A percentile compares a stretch with the other conserved stretches of the same genome.
phyloP scores from a whole-genome alignment of 2,113 vertebrate species.

The Neolamprologus variostigma region DNA sequence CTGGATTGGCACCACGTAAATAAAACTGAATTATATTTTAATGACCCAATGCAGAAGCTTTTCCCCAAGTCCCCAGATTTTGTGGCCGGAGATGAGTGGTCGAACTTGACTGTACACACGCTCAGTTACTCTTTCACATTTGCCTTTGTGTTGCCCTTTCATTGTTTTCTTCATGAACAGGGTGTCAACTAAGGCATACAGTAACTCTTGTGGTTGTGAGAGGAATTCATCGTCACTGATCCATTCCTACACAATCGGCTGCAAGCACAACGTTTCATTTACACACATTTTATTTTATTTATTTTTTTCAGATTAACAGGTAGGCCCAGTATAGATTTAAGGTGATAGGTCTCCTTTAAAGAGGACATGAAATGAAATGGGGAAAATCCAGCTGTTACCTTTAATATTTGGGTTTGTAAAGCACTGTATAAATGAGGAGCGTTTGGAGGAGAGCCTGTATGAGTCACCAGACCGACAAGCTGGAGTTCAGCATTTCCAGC shows the following conservation, averaged over 20 bases:
- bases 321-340: not conserved
- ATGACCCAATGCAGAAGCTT: not conserved
- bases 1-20: not conserved
- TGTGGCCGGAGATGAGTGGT: not conserved
- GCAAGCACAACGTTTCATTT: constrained; percentile 15
- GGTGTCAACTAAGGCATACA: constrained; percentile 58
- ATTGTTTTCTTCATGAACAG: constrained; percentile 22
- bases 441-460: not conserved
- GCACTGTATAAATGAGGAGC: not conserved
- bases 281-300: fast-evolving
- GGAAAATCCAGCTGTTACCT: not conserved
- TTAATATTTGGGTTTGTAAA: not conserved
- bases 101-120: not conserved
- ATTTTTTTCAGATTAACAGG: not conserved
- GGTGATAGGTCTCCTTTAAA: not conserved
- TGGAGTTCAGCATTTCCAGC: not conserved
- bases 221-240: constrained; percentile 33
- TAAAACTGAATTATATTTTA: not conserved
- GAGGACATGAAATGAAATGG: not conserved
- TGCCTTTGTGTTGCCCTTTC: constrained; percentile 66
- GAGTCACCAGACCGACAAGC: not conserved
- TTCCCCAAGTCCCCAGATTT: not conserved
- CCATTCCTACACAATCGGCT: constrained; percentile 18
- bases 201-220: constrained; percentile 41
- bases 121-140: not conserved